phyloP scores from a whole-genome alignment of 2,113 vertebrate species.

The Periophthalmodon schlosseri region DNA sequence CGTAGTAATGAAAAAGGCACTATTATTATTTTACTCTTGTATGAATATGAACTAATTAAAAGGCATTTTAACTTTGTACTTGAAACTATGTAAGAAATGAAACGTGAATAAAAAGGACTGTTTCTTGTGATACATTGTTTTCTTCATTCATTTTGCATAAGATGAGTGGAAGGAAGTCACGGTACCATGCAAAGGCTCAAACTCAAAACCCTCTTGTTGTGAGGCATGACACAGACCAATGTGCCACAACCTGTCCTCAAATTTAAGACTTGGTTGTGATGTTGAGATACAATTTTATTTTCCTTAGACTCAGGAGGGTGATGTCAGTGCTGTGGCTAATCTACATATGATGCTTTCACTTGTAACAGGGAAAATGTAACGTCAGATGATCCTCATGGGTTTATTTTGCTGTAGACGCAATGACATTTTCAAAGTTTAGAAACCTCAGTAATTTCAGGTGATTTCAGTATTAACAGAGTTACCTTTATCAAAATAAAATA shows the following conservation, averaged over 20 bases:
- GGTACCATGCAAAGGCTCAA: neutral
- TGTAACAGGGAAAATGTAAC: conserved; percentile 12
- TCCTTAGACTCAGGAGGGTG: too few relatives aligned
- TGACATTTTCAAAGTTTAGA: neutral
- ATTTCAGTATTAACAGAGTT: too few relatives aligned
- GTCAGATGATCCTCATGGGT: neutral
- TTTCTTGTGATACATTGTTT: conserved; percentile 90
- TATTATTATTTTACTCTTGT: conserved; percentile 99
- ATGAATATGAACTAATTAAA: conserved; percentile 92
- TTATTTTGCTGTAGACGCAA: neutral
- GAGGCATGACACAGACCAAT: neutral
- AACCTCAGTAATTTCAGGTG: neutral
- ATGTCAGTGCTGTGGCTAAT: conserved; percentile 20
- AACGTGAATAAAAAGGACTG: conserved; percentile 83
- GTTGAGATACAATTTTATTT: conserved; percentile 76
- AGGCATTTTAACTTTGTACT: conserved; percentile 99
- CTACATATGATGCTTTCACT: conserved; percentile 43
- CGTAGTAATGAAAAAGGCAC: conserved; percentile 94
- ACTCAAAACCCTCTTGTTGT: too few relatives aligned
- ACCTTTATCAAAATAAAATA: too few relatives aligned
- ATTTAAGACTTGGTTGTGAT: neutral
- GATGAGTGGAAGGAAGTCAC: neutral
- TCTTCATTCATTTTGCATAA: neutral
- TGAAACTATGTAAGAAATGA: conserved; percentile 87
- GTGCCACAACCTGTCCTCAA: neutral